Percentiles rank a stretch among this genome's conserved stretches.
phyloP scores from a whole-genome alignment of 2,888 invertebrate genomes.

The Bibio marci region DNA sequence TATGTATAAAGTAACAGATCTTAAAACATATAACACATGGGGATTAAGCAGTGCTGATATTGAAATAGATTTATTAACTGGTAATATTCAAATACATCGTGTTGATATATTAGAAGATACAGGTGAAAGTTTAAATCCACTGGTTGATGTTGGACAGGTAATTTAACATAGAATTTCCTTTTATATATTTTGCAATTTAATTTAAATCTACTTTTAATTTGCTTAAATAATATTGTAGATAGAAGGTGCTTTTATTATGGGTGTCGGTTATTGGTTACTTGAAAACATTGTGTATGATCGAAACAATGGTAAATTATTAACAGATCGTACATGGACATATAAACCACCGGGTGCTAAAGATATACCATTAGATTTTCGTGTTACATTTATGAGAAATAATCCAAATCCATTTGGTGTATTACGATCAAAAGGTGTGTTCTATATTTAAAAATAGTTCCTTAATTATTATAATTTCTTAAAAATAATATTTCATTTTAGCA shows the following conservation, averaged over 20 bases:
- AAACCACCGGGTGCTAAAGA: slow-evolving; percentile 52
- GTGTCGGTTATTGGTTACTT: slow-evolving; percentile 48
- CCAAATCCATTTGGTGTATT: slow-evolving; percentile 45
- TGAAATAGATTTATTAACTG: slow-evolving; percentile 53
- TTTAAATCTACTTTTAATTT: not conserved
- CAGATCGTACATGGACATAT: slow-evolving; percentile 57
- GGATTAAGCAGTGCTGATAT: slow-evolving; percentile 45
- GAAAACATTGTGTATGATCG: slow-evolving; percentile 44
- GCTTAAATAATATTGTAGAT: slow-evolving; percentile 22
- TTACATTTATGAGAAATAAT: slow-evolving; percentile 41
- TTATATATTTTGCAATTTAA: not conserved
- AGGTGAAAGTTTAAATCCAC: slow-evolving; percentile 47
- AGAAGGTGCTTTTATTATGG: slow-evolving; percentile 60
- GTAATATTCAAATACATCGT: slow-evolving; percentile 38
- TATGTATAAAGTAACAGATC: slow-evolving; percentile 17
- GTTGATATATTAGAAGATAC: slow-evolving; percentile 50
- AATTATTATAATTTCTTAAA: too few species aligned
- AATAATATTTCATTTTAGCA: too few species aligned
- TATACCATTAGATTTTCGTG: slow-evolving; percentile 48
- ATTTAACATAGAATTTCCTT: not conserved
- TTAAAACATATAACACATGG: slow-evolving; percentile 38
- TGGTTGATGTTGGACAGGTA: slow-evolving; percentile 51
- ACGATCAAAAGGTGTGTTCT: slow-evolving; percentile 44
- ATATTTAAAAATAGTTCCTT: too few species aligned
- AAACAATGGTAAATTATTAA: slow-evolving; percentile 40